These are phyloP conservation scores for Netelia melanura DNA, from an alignment of 2,888 invertebrate species.

Conservation along the genomic window DNA sequence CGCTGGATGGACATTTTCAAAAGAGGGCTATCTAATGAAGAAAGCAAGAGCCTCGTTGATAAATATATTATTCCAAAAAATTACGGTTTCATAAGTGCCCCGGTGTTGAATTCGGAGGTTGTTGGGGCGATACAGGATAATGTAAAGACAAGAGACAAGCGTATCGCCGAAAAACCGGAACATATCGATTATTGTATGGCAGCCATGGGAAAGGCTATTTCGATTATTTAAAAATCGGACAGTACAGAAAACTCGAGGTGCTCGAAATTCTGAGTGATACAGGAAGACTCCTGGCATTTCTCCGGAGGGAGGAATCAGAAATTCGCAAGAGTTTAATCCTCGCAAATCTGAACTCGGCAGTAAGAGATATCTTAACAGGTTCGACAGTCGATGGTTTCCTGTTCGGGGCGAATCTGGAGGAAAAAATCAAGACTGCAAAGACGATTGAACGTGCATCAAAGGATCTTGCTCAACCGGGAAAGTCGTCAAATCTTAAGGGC, in stretches of 20 bases:
- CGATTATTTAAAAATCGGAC: background rate
- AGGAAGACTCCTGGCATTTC: constrained; percentile 14
- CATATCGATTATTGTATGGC: constrained; percentile 22
- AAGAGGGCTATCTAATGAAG: constrained; percentile 33
- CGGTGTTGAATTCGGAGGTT: background rate
- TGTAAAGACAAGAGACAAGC: constrained; percentile 13
- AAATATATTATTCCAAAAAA: background rate
- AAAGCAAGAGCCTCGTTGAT: background rate
- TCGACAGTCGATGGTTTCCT: constrained; percentile 48
- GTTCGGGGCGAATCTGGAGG: constrained; percentile 14
- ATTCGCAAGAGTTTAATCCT: constrained; percentile 7
- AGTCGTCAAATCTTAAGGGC: background rate
- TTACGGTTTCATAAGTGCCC: no score
- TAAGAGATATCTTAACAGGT: constrained; percentile 40
- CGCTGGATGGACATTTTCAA: constrained; percentile 53
- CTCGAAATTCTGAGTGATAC: constrained; percentile 18
- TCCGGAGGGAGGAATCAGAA: constrained; percentile 26
- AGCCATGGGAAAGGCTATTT: constrained; percentile 7
- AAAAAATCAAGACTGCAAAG: no score
- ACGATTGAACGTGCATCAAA: no score
- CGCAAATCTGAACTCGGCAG: constrained; percentile 15
- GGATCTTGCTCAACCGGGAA: no score
- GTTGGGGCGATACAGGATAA: constrained; percentile 24
- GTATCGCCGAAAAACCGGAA: constrained; percentile 36
- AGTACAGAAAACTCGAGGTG: background rate